These are phyloP conservation scores for Drosophila baimaii DNA, from an alignment of 1,140 invertebrate species.

Conservation along the genomic window DNA sequence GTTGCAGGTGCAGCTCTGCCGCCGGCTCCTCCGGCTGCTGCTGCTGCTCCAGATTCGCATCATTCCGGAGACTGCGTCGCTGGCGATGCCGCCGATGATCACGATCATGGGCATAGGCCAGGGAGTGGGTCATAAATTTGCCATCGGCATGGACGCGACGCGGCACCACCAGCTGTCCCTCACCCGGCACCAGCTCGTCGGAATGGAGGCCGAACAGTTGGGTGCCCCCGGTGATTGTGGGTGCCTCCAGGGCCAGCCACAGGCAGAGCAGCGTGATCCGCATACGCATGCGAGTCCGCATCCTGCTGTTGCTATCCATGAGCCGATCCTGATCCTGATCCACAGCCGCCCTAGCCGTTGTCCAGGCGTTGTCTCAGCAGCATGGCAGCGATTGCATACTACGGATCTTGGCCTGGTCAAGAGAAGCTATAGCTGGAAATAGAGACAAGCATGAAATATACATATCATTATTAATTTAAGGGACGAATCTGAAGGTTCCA, in stretches of 20 bases:
- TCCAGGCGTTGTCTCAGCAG: conserved; percentile 71
- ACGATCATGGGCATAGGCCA: conserved; percentile 85
- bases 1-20: conserved; percentile 86
- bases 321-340: conserved; percentile 9
- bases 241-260: conserved; percentile 39
- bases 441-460: neutral
- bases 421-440: neutral
- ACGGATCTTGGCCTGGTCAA: conserved; percentile 13
- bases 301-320: conserved; percentile 11
- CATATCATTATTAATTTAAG: neutral
- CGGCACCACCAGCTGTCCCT: conserved; percentile 86
- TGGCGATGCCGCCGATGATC: conserved; percentile 68
- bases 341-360: conserved; percentile 61
- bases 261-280: conserved; percentile 48
- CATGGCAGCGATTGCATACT: conserved; percentile 72
- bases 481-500: neutral
- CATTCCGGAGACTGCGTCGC: conserved; percentile 48
- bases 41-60: neutral
- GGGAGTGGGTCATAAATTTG: conserved; percentile 85
- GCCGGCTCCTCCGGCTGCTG: conserved; percentile 52
- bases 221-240: too few relatives aligned
- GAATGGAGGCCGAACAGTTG: conserved; percentile 85
- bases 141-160: conserved; percentile 86
- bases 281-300: neutral
- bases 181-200: conserved; percentile 83